These are phyloP conservation scores for Leucozona laternaria DNA, from an alignment of 2,888 invertebrate genomes.

Conservation along the genomic window DNA sequence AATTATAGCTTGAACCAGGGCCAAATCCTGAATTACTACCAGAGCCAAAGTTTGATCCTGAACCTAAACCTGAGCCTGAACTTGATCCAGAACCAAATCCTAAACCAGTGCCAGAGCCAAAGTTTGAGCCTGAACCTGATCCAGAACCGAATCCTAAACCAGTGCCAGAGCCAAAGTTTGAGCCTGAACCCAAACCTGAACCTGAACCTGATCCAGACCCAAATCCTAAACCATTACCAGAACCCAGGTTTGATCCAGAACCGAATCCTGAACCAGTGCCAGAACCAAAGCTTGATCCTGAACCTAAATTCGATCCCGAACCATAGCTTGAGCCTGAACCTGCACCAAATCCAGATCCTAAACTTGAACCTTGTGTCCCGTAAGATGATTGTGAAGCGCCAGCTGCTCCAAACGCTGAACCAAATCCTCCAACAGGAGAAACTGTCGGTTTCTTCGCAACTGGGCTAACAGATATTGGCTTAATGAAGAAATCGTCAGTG, in stretches of 20 bases:
- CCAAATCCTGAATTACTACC: background rate
- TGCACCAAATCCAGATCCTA: background rate
- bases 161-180: background rate
- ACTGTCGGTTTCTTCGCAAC: conserved; percentile 24
- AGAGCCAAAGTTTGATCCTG: background rate
- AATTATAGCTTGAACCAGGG: no score
- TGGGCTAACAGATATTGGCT: background rate
- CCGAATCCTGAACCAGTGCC: background rate
- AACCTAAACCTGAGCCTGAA: conserved; percentile 1
- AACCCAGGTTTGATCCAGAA: background rate
- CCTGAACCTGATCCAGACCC: background rate
- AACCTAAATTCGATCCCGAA: background rate
- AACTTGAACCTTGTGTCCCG: no score
- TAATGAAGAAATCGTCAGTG: conserved; percentile 37
- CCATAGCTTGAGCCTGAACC: background rate
- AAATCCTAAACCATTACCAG: background rate
- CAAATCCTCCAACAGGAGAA: background rate
- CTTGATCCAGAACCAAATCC: background rate
- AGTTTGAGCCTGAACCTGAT: background rate
- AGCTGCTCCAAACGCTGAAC: background rate
- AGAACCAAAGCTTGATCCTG: background rate
- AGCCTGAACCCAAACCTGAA: background rate
- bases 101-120: background rate
- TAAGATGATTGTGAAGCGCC: no score
- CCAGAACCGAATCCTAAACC: background rate